Percentiles rank a stretch among this genome's conserved stretches.
Conservation (phyloP, 2,113 vertebrate species). For the Oophaga pumilio region DNA sequence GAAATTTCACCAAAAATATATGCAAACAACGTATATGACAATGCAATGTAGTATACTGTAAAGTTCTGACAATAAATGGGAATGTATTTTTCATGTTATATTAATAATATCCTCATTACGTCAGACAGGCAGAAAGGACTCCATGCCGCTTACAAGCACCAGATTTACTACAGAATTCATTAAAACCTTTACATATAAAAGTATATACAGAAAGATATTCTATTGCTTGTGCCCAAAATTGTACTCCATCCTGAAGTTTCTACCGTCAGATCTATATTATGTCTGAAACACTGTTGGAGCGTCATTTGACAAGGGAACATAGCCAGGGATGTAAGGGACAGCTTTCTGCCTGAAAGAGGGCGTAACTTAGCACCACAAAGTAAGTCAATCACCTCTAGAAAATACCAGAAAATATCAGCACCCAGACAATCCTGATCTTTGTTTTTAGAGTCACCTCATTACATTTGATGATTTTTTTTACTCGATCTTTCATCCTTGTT, state of each 20-base stretch:
- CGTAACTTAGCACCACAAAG: too few relatives aligned
- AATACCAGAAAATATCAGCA: neutral
- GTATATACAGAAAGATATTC: too few relatives aligned
- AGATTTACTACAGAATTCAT: neutral
- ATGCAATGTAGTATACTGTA: neutral
- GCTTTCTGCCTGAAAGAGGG: too few relatives aligned
- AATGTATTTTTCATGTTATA: neutral
- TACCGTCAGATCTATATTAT: too few relatives aligned
- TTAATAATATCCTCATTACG: constrained; percentile 4
- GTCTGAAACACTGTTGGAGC: too few relatives aligned
- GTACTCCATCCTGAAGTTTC: too few relatives aligned
- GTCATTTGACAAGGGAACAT: too few relatives aligned
- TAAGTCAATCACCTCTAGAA: neutral
- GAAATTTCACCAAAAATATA: neutral
- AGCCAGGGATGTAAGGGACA: too few relatives aligned
- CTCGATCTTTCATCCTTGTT: neutral
- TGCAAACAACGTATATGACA: neutral
- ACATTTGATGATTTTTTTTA: neutral
- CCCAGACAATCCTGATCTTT: neutral
- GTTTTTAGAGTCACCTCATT: neutral
- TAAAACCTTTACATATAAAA: neutral
- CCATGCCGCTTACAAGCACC: neutral
- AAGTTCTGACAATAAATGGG: neutral
- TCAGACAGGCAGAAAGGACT: neutral
- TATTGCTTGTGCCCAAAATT: too few relatives aligned